These are phyloP conservation scores for Aleiodes testaceus DNA, from an alignment of 2,888 invertebrate species.

Conservation along the genomic window DNA sequence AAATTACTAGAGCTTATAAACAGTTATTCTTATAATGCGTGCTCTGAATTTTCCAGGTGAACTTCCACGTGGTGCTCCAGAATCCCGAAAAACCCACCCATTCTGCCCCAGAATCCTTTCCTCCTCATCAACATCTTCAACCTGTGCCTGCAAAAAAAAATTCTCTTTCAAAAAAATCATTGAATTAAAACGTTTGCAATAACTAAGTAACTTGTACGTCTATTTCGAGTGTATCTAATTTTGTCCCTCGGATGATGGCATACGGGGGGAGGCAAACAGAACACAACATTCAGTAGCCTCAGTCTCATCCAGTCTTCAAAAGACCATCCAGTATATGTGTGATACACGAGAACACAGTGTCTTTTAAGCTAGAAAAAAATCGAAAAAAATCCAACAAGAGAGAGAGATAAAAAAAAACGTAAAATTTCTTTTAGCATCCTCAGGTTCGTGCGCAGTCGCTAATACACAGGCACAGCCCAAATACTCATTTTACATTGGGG, in stretches of 20 bases:
- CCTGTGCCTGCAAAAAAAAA: not conserved
- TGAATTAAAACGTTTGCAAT: constrained; percentile 16
- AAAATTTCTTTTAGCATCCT: constrained; percentile 46
- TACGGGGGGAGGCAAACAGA: constrained; percentile 48
- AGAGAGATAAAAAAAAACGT: constrained; percentile 11
- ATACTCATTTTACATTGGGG: constrained; percentile 52
- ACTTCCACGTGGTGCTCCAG: not conserved
- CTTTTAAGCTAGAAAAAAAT: constrained; percentile 1
- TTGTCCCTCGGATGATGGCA: constrained; percentile 67
- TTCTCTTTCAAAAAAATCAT: not conserved
- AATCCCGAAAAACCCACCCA: not conserved
- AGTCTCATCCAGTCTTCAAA: constrained; percentile 29
- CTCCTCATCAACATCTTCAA: not conserved
- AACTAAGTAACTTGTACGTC: constrained; percentile 49
- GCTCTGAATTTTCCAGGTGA: constrained; percentile 5
- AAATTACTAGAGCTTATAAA: constrained; percentile 9
- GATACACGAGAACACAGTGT: constrained; percentile 36
- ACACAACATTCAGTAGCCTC: constrained; percentile 55
- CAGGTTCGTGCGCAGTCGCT: constrained; percentile 65
- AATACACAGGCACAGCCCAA: constrained; percentile 63
- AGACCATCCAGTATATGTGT: constrained; percentile 36
- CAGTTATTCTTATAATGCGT: not conserved
- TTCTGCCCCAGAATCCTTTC: not conserved
- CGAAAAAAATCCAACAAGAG: not conserved
- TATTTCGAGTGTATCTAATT: constrained; percentile 71